Percentiles rank a stretch among this genome's conserved stretches.
These are phyloP conservation scores for Pangasianodon gigas DNA, from an alignment of 2,113 vertebrate genomes.

Conservation along the genomic window DNA sequence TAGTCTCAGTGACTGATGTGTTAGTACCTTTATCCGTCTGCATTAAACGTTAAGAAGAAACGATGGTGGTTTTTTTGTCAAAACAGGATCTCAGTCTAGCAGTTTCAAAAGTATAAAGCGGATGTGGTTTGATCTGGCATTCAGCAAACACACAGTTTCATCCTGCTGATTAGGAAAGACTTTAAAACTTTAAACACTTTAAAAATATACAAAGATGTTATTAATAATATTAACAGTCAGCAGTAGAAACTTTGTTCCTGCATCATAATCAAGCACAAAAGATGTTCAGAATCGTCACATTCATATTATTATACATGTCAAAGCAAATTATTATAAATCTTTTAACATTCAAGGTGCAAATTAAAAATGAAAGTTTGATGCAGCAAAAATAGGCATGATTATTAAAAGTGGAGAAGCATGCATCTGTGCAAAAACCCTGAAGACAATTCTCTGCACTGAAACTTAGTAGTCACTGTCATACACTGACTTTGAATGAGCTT, in stretches of 20 bases:
- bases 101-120: slow-evolving; percentile 4
- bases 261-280: not conserved
- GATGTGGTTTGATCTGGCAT: slow-evolving; percentile 29
- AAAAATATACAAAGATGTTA: not conserved
- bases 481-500: not conserved
- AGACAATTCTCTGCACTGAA: not conserved
- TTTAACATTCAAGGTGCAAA: too few relatives aligned
- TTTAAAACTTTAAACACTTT: not conserved
- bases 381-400: not conserved
- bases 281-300: not conserved
- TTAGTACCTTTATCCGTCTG: not conserved
- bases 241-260: not conserved
- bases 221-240: not conserved
- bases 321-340: not conserved
- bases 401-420: not conserved
- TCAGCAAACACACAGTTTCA: slow-evolving; percentile 12
- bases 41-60: not conserved
- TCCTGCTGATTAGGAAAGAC: slow-evolving; percentile 2
- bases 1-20: too few relatives aligned
- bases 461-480: not conserved
- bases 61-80: not conserved
- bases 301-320: not conserved
- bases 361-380: too few relatives aligned
- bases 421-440: not conserved
- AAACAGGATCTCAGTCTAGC: slow-evolving; percentile 21